A percentile compares a stretch with the other conserved stretches of the same genome.
phyloP scores from a whole-genome alignment of 1,140 invertebrate species.

The Oedothorax gibbosus region DNA sequence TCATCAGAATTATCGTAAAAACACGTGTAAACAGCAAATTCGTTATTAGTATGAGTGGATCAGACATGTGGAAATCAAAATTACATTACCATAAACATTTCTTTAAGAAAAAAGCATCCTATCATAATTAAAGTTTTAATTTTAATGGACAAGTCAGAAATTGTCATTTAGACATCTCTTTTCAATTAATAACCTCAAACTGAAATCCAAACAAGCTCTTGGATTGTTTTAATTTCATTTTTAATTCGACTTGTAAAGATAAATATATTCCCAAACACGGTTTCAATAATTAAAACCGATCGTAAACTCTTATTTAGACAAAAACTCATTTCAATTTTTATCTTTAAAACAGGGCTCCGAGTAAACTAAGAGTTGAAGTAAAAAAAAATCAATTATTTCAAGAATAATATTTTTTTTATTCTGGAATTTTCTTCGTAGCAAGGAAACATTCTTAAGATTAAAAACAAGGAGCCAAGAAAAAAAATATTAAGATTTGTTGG shows the following conservation, averaged over 20 bases:
- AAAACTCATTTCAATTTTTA: slow-evolving; percentile 25
- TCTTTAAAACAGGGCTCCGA: neutral
- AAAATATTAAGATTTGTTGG: neutral
- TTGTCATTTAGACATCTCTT: slow-evolving; percentile 19
- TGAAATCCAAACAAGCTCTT: slow-evolving; percentile 16
- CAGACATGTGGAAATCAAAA: no score
- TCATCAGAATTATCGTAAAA: no score
- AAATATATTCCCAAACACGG: slow-evolving; percentile 33
- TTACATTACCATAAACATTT: no score
- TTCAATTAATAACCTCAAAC: slow-evolving; percentile 43
- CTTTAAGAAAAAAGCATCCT: no score
- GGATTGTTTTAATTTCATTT: slow-evolving; percentile 42
- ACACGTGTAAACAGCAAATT: no score
- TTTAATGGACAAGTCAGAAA: slow-evolving; percentile 9
- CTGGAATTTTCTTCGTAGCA: neutral
- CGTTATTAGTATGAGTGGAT: no score
- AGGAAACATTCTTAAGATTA: slow-evolving; percentile 48
- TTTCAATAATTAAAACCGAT: slow-evolving; percentile 46
- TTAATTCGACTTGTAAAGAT: neutral
- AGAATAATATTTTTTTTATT: neutral
- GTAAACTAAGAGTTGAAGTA: neutral
- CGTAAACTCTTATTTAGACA: slow-evolving; percentile 52
- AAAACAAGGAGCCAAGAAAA: slow-evolving; percentile 33
- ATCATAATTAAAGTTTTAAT: slow-evolving; percentile 20
- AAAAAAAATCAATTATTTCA: neutral